Conservation (phyloP, 2,797 vertebrate genomes). For the Myioborus melanocephalus region DNA sequence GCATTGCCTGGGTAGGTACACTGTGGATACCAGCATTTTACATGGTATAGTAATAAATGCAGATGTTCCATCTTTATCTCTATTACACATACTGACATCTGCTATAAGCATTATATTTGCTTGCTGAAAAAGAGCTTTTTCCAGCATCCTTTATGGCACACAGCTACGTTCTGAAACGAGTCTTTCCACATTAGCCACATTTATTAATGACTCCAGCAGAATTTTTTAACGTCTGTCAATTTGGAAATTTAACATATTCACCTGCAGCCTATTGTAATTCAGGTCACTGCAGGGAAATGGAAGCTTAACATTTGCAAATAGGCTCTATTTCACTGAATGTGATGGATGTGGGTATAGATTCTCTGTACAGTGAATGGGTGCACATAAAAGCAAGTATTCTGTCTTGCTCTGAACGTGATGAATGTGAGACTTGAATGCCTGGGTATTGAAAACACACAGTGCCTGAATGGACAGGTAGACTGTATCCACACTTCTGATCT, state of each 20-base stretch:
- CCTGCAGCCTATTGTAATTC: constrained; percentile 34
- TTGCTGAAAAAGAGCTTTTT: neutral
- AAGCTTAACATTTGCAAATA: constrained; percentile 42
- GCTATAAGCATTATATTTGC: neutral
- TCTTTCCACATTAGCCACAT: neutral
- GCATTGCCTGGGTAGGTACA: neutral
- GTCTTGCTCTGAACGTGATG: constrained; percentile 37
- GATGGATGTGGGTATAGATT: constrained; percentile 52
- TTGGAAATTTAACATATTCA: neutral
- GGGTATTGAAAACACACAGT: neutral
- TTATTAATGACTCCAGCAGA: constrained; percentile 36
- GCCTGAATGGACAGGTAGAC: constrained; percentile 10
- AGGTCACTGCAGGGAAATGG: constrained; percentile 6
- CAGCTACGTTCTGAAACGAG: neutral
- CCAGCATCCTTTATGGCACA: neutral
- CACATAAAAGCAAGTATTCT: constrained; percentile 43
- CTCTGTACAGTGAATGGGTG: neutral
- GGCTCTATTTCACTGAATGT: constrained; percentile 33
- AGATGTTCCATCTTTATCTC: constrained; percentile 19
- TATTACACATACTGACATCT: neutral
- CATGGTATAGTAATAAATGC: constrained; percentile 2
- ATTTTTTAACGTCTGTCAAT: neutral
- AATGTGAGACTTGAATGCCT: constrained; percentile 5
- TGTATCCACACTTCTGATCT: neutral
- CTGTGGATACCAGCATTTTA: neutral